phyloP scores from a whole-genome alignment of 2,888 invertebrate genomes.

The Conops quadrifasciatus region DNA sequence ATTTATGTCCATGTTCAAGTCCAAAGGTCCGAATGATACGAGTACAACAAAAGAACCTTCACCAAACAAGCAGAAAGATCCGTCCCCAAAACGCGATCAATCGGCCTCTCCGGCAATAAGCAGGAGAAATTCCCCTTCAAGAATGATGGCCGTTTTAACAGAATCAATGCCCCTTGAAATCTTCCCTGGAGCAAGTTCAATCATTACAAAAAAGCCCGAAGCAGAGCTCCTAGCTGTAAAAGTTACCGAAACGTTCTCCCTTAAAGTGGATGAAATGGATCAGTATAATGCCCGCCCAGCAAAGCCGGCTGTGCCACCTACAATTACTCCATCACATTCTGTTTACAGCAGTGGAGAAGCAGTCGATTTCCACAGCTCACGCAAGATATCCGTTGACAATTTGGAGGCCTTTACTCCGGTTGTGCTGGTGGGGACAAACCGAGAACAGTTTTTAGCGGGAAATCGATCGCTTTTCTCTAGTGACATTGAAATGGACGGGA shows the following conservation, averaged over 20 bases:
- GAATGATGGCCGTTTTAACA: constrained; percentile 51
- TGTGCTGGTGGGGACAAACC: constrained; percentile 46
- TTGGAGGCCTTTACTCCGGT: constrained; percentile 58
- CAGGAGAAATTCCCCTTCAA: constrained; percentile 51
- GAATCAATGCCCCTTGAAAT: constrained; percentile 53
- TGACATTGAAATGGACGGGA: constrained; percentile 51
- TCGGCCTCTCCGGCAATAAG: constrained; percentile 39
- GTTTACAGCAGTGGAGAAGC: constrained; percentile 57
- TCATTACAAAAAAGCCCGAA: constrained; percentile 50
- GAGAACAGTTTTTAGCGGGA: constrained; percentile 54
- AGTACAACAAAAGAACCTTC: constrained; percentile 23
- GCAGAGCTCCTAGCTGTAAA: constrained; percentile 56
- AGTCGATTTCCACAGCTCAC: constrained; percentile 51
- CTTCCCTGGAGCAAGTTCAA: constrained; percentile 48
- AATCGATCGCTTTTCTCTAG: constrained; percentile 55
- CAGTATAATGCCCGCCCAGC: constrained; percentile 54
- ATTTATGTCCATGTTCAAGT: constrained; percentile 58
- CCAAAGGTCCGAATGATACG: constrained; percentile 48
- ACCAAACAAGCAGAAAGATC: constrained; percentile 32
- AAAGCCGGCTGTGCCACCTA: constrained; percentile 39
- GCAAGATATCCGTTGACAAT: constrained; percentile 47
- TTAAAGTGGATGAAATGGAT: constrained; percentile 64
- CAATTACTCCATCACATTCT: constrained; percentile 47
- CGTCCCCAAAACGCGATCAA: constrained; percentile 26
- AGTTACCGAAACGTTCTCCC: constrained; percentile 62